Conservation (phyloP, 2,797 vertebrate species). For the Lacerta bilineata region DNA sequence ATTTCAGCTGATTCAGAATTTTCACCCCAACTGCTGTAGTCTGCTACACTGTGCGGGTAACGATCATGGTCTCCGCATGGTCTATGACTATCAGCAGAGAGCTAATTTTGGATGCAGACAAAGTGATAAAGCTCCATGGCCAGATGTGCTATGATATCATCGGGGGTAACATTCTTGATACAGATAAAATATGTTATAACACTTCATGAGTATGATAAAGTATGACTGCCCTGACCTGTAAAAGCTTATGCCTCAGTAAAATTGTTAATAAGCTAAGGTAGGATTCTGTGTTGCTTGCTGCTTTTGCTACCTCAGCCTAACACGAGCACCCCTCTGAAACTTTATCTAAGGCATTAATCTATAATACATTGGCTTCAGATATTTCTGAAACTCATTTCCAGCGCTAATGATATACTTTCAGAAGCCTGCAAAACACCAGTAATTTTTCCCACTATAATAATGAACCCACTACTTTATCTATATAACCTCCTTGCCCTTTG, state of each 20-base stretch:
- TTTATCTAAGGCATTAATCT: conserved; percentile 20
- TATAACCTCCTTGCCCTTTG: conserved; percentile 20
- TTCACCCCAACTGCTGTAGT: neutral
- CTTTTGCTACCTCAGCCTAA: neutral
- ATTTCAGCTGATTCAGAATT: neutral
- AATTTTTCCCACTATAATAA: conserved; percentile 24
- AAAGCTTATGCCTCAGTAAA: neutral
- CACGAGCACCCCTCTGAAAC: neutral
- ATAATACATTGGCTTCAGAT: conserved; percentile 4
- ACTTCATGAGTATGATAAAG: neutral
- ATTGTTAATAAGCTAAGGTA: neutral
- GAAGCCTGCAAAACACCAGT: conserved; percentile 10
- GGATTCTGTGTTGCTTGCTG: neutral
- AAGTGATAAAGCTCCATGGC: neutral
- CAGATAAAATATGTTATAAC: neutral
- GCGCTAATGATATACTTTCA: conserved; percentile 16
- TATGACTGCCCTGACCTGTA: too few relatives aligned
- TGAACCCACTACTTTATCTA: conserved; percentile 25
- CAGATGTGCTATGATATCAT: neutral
- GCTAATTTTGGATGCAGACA: neutral
- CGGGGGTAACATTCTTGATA: neutral
- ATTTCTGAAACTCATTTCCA: conserved; percentile 32
- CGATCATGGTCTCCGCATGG: neutral
- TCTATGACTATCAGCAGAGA: too few relatives aligned
- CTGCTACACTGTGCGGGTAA: neutral